Conservation (phyloP, 1,140 invertebrate species). For the Drosophila takahashii region DNA sequence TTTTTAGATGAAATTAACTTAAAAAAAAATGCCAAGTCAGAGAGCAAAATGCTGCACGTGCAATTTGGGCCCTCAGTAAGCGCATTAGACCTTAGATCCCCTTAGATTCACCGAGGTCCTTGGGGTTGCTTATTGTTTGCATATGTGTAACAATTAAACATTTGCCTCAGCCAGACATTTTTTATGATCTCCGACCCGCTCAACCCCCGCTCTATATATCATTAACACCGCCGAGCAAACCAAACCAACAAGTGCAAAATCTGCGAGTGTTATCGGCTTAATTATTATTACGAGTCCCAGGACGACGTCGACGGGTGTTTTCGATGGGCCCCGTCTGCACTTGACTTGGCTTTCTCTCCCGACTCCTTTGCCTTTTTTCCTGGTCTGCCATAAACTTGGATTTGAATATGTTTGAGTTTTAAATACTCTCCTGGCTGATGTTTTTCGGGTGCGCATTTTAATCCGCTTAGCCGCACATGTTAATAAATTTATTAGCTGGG, state of each 20-base stretch:
- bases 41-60: conserved; percentile 69
- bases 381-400: conserved; percentile 69
- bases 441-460: conserved; percentile 54
- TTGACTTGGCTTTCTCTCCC: conserved; percentile 42
- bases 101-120: conserved; percentile 38
- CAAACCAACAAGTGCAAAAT: conserved; percentile 74
- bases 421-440: conserved; percentile 59
- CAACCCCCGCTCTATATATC: conserved; percentile 25
- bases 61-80: conserved; percentile 75
- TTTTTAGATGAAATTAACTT: conserved; percentile 68
- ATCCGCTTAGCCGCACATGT: conserved; percentile 77
- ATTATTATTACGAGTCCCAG: conserved; percentile 79
- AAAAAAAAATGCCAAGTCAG: conserved; percentile 59
- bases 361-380: not conserved
- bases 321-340: conserved; percentile 54
- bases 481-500: conserved; percentile 72
- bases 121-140: conserved; percentile 72
- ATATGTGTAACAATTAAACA: conserved; percentile 83
- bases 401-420: conserved; percentile 78
- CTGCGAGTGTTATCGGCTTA: conserved; percentile 81
- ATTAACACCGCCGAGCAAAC: conserved; percentile 66
- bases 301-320: conserved; percentile 60
- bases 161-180: conserved; percentile 73
- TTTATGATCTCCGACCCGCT: conserved; percentile 50
- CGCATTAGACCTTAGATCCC: conserved; percentile 65